Evolutionary conservation across 2,888 invertebrate species (phyloP), one percentile per base, ranked within the genome.

Genomic region (Papilio demoleus): DNA sequence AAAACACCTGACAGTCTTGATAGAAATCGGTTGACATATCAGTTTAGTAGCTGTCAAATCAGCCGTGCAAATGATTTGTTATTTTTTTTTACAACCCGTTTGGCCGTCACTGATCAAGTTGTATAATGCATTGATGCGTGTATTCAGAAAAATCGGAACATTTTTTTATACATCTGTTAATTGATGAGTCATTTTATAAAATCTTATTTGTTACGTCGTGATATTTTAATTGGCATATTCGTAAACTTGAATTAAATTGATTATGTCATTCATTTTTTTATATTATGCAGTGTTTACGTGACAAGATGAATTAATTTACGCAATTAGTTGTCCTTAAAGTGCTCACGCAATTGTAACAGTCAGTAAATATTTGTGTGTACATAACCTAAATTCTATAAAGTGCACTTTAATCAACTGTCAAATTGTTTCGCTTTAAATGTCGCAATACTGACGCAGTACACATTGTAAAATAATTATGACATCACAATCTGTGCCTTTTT

Each of bases 31-130:
- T 27, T 19, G 53, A 53, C 27, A 53, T 27, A 6, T 53, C n/a
- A 53, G 5, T 42, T 42, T 42, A 42, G 8, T 42, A 27, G 24
- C 24, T 47, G 47, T 50, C 14, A 50, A 53, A 24, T 50, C 50
- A 50, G 14, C 24, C 12, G 12, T 8, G 11, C 59, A 24, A 36
- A 12, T 45, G 42, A 56, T 65, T 59, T 66, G 38, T 53, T 50
- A n/a, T 64, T 42, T 65, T 58, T 42, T 65, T 59, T 65, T 19
- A 12, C 31, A 42, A 36, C 14, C 59, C 42, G 65, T 65, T 65
- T 45, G 27, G n/a, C 34, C 58, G 36, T 58, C 19, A 65, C 22
- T 14, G 14, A 19, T 56, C 42, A 50, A 19, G 38, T 53, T 45
- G 58, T 34, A 34, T n/a, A 2, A 42, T 14, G 12, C 56, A 19